Evolutionary conservation across 2,113 vertebrate genomes (phyloP).

Genomic region (Penelope pileata): DNA sequence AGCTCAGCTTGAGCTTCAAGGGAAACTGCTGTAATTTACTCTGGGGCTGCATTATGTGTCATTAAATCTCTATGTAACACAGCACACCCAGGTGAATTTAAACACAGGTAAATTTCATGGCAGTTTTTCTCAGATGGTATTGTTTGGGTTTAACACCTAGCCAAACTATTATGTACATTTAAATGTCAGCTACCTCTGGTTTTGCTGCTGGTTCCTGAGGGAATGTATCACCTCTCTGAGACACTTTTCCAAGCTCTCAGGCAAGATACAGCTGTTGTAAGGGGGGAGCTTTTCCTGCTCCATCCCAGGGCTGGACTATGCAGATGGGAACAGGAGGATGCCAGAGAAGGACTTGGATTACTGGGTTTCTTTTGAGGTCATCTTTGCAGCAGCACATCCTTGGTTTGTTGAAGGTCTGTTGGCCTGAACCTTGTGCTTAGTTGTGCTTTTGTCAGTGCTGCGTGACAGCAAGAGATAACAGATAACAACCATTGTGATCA

Average conservation of each 20-base stretch:
- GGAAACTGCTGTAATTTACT: background rate
- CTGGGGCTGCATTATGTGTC: background rate
- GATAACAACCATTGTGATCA: background rate
- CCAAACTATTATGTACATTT: background rate
- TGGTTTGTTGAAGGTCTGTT: background rate
- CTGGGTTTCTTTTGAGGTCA: background rate
- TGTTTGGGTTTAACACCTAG: background rate
- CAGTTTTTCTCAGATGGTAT: background rate
- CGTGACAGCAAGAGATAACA: background rate
- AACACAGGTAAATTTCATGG: background rate
- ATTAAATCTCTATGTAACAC: background rate
- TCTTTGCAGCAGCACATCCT: background rate
- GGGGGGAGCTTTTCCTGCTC: background rate
- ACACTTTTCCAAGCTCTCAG: background rate
- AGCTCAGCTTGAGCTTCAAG: background rate
- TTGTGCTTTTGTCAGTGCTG: background rate
- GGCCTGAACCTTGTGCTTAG: background rate
- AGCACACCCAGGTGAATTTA: accelerated
- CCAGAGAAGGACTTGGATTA: background rate
- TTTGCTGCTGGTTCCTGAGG: background rate
- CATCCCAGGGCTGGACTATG: background rate
- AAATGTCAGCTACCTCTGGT: accelerated
- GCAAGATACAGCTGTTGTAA: background rate
- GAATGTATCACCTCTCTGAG: background rate
- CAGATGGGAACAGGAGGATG: background rate